Evolutionary conservation across 2,888 invertebrate species (phyloP).

Genomic region (Acanthosepion pharaonis): DNA sequence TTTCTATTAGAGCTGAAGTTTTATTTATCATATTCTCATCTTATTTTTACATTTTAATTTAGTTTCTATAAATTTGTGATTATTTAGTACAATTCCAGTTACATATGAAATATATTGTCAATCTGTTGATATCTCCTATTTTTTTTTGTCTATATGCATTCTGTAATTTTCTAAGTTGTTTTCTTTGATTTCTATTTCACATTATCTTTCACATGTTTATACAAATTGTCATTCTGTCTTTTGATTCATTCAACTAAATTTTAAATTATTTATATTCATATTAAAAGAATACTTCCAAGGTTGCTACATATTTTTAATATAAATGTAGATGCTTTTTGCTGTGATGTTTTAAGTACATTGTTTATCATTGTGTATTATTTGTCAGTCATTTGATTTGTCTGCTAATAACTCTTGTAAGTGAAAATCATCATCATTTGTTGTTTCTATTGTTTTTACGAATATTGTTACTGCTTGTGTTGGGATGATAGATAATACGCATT

Average conservation of each 20-base stretch:
- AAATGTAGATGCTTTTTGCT: not conserved
- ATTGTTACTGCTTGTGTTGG: not conserved
- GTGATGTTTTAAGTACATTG: constrained; percentile 20
- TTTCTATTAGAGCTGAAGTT: too few relatives aligned
- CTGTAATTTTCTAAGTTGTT: not conserved
- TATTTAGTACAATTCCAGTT: too few relatives aligned
- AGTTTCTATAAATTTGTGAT: too few relatives aligned
- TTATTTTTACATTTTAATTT: too few relatives aligned
- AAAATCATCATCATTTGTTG: not conserved
- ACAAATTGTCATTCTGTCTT: not conserved
- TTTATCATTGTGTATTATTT: not conserved
- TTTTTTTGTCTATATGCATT: too few relatives aligned
- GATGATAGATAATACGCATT: not conserved
- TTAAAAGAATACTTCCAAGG: not conserved
- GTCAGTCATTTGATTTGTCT: not conserved
- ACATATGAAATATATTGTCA: not conserved
- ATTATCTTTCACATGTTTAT: not conserved
- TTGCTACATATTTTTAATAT: not conserved
- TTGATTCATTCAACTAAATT: not conserved
- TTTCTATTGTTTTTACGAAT: not conserved
- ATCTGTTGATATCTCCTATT: not conserved
- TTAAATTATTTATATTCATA: not conserved
- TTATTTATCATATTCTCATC: too few relatives aligned
- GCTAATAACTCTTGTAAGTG: not conserved
- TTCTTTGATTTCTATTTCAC: not conserved